A percentile compares a stretch with the other conserved stretches of the same genome.
Evolutionary conservation across 2,888 invertebrate species (phyloP).

Genomic region (Apodemia duryi): DNA sequence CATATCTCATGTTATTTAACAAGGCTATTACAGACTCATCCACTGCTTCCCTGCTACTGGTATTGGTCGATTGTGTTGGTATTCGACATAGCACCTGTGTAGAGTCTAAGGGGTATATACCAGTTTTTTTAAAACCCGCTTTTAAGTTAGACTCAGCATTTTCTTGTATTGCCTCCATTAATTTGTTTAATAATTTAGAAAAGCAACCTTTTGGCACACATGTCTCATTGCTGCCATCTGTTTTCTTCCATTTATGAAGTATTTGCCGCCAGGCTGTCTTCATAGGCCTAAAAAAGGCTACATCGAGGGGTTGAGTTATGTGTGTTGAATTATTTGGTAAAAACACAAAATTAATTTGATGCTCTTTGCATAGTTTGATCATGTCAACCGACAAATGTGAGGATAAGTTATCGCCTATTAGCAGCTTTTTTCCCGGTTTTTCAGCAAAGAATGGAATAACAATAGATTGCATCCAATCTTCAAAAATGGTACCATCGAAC

Average conservation of each 20-base stretch:
- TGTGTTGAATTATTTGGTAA: slow-evolving; percentile 6
- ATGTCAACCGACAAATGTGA: slow-evolving; percentile 4
- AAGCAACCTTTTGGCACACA: slow-evolving; percentile 18
- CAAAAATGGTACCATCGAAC: slow-evolving; percentile 33
- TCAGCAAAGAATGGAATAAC: slow-evolving; percentile 9
- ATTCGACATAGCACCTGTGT: slow-evolving; percentile 16
- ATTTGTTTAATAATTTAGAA: slow-evolving; percentile 13
- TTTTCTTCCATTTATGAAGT: slow-evolving; percentile 18
- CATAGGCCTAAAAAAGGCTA: slow-evolving; percentile 13
- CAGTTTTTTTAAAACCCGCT: slow-evolving; percentile 17
- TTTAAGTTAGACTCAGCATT: slow-evolving; percentile 8
- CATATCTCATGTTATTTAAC: slow-evolving; percentile 22
- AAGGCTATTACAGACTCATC: too few relatives aligned
- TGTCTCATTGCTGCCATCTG: slow-evolving; percentile 15
- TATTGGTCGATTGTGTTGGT: slow-evolving; percentile 1
- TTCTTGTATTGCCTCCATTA: slow-evolving; percentile 17
- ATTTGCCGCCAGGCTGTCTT: slow-evolving; percentile 14
- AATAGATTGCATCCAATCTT: slow-evolving; percentile 18
- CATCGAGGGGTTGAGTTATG: slow-evolving; percentile 10
- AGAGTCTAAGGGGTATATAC: slow-evolving; percentile 12
- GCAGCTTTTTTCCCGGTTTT: background rate
- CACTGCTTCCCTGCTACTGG: too few relatives aligned
- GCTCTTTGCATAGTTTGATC: slow-evolving; percentile 8
- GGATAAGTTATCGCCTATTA: slow-evolving; percentile 5
- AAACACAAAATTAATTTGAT: slow-evolving; percentile 12